phyloP scores from a whole-genome alignment of 2,888 invertebrate genomes.

The Perdita meconis region DNA sequence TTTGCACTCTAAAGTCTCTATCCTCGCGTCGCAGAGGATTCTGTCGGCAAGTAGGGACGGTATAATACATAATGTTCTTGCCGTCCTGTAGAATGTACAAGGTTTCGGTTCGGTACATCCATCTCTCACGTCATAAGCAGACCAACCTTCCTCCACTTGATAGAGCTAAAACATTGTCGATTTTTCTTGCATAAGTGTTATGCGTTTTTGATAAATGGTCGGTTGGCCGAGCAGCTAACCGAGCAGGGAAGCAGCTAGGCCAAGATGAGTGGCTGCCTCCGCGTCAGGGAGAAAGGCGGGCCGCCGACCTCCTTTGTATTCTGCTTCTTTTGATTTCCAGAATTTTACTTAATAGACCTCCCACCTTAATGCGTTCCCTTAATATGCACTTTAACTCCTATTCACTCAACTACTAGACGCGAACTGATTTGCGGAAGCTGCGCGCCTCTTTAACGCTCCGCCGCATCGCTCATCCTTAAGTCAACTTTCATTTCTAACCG shows the following conservation, averaged over 20 bases:
- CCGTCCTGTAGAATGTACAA: constrained; percentile 71
- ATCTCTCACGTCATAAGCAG: constrained; percentile 79
- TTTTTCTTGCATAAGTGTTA: constrained; percentile 79
- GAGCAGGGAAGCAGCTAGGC: constrained; percentile 11
- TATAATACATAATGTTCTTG: constrained; percentile 78
- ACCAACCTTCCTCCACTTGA: constrained; percentile 67
- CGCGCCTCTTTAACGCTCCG: constrained; percentile 49
- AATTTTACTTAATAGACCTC: constrained; percentile 34
- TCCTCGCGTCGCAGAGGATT: constrained; percentile 56
- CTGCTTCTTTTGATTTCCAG: constrained; percentile 22
- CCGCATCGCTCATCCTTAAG: constrained; percentile 63
- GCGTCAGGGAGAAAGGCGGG: background rate
- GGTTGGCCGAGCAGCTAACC: constrained; percentile 50
- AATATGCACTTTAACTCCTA: constrained; percentile 54
- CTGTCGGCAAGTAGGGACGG: constrained; percentile 59
- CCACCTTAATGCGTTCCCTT: constrained; percentile 36
- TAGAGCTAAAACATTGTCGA: constrained; percentile 77
- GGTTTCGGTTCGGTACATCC: constrained; percentile 76
- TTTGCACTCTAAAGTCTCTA: constrained; percentile 57
- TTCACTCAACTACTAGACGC: constrained; percentile 51
- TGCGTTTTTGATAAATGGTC: constrained; percentile 77
- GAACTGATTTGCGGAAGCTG: constrained; percentile 63
- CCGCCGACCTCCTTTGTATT: constrained; percentile 27
- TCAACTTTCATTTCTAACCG: constrained; percentile 59
- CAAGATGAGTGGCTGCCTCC: constrained; percentile 24